Evolutionary conservation across 1,140 invertebrate species (phyloP).

Genomic region (Drosophila erecta): DNA sequence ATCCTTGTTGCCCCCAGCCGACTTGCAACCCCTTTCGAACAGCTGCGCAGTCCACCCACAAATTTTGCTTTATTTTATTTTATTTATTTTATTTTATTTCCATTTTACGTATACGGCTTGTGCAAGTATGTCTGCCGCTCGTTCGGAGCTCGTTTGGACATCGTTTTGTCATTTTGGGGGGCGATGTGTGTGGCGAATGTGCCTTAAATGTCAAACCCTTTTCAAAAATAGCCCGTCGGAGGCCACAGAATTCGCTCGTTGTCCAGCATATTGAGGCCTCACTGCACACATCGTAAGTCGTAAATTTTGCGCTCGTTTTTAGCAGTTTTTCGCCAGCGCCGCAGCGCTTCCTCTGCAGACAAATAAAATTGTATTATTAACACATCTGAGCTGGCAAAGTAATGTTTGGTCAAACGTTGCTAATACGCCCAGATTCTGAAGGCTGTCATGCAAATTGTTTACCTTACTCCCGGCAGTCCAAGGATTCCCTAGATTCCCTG

Average conservation of each 20-base stretch:
- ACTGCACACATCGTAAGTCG: constrained; percentile 61
- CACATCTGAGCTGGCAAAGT: constrained; percentile 69
- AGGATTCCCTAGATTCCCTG: background rate
- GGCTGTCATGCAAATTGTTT: constrained; percentile 70
- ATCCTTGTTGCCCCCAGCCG: background rate
- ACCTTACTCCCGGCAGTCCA: constrained; percentile 23
- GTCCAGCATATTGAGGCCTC: constrained; percentile 10
- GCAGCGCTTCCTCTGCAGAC: constrained; percentile 18
- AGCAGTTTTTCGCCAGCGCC: constrained; percentile 3
- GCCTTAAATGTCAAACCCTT: constrained; percentile 78
- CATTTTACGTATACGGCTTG: constrained; percentile 35
- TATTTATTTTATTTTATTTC: constrained; percentile 46
- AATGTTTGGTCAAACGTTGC: constrained; percentile 75
- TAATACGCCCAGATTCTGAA: constrained; percentile 52
- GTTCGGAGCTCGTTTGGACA: constrained; percentile 76
- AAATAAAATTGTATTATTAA: constrained; percentile 81
- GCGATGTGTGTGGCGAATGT: constrained; percentile 2
- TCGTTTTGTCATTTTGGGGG: constrained; percentile 72
- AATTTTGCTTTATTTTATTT: constrained; percentile 64
- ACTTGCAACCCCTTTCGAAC: background rate
- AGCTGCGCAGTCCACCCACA: constrained; percentile 10
- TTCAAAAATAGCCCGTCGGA: constrained; percentile 70
- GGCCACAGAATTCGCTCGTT: constrained; percentile 47
- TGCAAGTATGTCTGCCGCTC: constrained; percentile 53
- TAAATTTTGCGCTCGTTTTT: constrained; percentile 57